Conservation (phyloP, 2,888 invertebrate genomes). For the Ptilodon capucinus region DNA sequence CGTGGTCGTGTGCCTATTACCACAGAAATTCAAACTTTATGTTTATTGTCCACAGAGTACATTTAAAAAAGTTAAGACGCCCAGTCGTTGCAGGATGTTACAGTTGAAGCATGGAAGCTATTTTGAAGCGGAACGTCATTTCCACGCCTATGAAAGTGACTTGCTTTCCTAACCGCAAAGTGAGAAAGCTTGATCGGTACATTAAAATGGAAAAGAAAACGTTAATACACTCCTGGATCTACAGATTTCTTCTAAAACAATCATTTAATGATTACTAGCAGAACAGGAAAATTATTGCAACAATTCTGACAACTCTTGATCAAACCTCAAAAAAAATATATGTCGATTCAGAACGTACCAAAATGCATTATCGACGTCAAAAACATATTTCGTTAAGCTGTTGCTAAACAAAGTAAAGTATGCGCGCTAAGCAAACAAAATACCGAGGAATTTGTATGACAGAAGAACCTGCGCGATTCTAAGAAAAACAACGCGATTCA, state of each 20-base stretch:
- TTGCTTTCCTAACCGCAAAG: background rate
- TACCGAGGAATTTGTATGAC: conserved; percentile 58
- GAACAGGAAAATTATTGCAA: background rate
- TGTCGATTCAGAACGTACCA: no score
- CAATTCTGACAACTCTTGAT: no score
- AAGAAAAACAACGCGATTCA: conserved; percentile 49
- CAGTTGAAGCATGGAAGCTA: no score
- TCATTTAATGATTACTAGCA: no score
- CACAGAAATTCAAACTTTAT: no score
- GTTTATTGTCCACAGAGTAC: no score
- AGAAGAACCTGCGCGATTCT: conserved; percentile 45
- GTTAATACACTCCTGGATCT: no score
- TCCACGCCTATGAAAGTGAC: background rate
- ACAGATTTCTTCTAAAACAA: background rate
- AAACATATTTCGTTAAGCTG: conserved; percentile 2
- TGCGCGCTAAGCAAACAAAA: conserved; percentile 41
- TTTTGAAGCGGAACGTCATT: no score
- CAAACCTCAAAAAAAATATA: no score
- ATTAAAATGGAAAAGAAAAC: background rate
- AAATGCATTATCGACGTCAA: background rate
- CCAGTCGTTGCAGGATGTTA: no score
- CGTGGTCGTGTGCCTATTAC: no score
- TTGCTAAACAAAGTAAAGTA: conserved; percentile 23
- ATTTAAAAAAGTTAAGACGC: no score
- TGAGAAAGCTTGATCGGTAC: background rate